Evolutionary conservation across 30 jellyfish, hydroid and myxozoan species (phyloP), one percentile per base, ranked within the genome.

Genomic region (Aurelia aurita): DNA sequence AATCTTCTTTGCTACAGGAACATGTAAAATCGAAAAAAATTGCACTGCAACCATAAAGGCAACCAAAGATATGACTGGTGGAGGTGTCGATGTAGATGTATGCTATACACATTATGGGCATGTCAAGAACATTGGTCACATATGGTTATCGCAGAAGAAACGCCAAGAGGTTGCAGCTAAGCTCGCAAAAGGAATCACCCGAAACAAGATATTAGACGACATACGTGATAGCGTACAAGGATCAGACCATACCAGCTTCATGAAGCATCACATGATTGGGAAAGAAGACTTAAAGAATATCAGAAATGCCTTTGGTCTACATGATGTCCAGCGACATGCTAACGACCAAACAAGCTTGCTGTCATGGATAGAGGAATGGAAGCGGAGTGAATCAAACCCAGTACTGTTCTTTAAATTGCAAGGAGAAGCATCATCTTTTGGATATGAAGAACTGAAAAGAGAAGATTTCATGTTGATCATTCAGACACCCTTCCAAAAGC

Each of bases 91-190:
- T 55, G 66, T 55, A 16, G 27, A 55, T 55, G 29, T 55, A 16
- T 55, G 66, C 66, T 55, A 55, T 10, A 55, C 66, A 55, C 66
- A 55, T 5, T 55, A 55, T 55, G 66, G 66, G 25, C 66, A 55
- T 22, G 28, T 2, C 9, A 55, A 73, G 66, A 16, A 45, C 49
- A 54, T 73, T 13, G 21, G 29, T 73, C 74, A 73, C 18, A 20
- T 22, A 43, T 31, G 86, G 53, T 0, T 73, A 5, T 20, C 39
- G 22, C 47, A 21, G 51, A 29, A 31, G 47, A 45, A 73, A 67
- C 22, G 58, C 44, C 22, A 16, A 22, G 28, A 55, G 3, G 28
- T 55, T 55, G 66, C 66, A 22, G 66, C 27, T 55, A 55, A 55
- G 9, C 28, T 55, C 23, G 66, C 66, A 55, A 55, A 55, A 55